These are phyloP conservation scores for Miltochrista miniata DNA, from an alignment of 2,888 invertebrate species.

Conservation along the genomic window DNA sequence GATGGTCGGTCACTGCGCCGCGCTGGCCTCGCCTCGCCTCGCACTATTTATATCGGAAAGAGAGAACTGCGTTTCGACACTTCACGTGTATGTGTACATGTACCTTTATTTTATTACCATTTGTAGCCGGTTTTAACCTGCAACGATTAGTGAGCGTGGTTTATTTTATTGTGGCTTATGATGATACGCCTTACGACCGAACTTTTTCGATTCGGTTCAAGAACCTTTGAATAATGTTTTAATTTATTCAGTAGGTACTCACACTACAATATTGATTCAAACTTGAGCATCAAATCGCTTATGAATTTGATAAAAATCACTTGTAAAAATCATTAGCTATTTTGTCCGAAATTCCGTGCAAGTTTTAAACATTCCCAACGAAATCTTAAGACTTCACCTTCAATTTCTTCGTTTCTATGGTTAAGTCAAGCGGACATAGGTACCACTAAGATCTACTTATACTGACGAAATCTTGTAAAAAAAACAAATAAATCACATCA, in stretches of 20 bases:
- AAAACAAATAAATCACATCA: slow-evolving; percentile 45
- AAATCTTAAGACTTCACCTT: slow-evolving; percentile 11
- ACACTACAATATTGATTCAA: too few relatives aligned
- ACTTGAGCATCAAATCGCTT: too few relatives aligned
- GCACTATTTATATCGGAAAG: slow-evolving; percentile 81
- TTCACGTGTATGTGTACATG: slow-evolving; percentile 63
- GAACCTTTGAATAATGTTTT: slow-evolving; percentile 1
- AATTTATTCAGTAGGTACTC: too few relatives aligned
- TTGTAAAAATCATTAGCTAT: too few relatives aligned
- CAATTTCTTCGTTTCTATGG: slow-evolving; percentile 19
- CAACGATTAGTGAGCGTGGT: slow-evolving; percentile 72
- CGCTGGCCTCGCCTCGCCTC: slow-evolving; percentile 62
- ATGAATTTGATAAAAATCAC: too few relatives aligned
- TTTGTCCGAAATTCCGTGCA: slow-evolving; percentile 3
- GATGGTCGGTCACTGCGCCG: slow-evolving; percentile 79
- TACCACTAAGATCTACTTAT: slow-evolving; percentile 24
- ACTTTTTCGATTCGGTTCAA: slow-evolving; percentile 42
- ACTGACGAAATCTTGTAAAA: slow-evolving; percentile 29
- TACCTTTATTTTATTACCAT: slow-evolving; percentile 80
- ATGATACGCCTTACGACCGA: slow-evolving; percentile 55
- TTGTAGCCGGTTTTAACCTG: slow-evolving; percentile 79
- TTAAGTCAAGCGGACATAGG: slow-evolving; percentile 1
- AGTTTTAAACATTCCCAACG: slow-evolving; percentile 11
- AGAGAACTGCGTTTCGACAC: slow-evolving; percentile 75
- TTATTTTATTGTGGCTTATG: slow-evolving; percentile 71